Base-by-base conservation (phyloP, 2,888 invertebrate species). In the Xylocampa areola region DNA sequence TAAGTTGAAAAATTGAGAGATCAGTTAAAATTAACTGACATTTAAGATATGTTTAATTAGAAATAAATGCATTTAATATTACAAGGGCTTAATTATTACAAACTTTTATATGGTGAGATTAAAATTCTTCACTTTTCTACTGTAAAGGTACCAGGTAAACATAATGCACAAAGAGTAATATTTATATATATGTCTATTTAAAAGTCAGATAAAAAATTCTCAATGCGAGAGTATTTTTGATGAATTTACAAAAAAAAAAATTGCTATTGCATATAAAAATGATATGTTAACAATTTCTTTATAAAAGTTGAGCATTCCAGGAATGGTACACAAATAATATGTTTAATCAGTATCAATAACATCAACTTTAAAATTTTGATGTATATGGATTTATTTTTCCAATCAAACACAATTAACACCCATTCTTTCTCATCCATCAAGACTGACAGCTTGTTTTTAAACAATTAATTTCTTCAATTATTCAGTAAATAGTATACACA, bases 261-360 rank as follows among this genome's bases (percentile, higher is more conserved):
- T n/a, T n/a, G 19, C 45, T 47, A 43, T 60, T 51, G 27, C 11
- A 17, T 51, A 47, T 32, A 33, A 66, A 57, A 55, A 63, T 66
- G 50, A 67, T 70, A 68, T 62, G 64, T 63, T 35, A 37, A 60
- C 27, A 53, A 71, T 73, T 63, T 50, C 47, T 55, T 66, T 66
- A 61, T 75, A 51, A 65, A 67, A 75, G 40, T 84, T 87, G 87
- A 86, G 86, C 87, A 83, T 68, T 54, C 36, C 58, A 77, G 80
- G 79, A 82, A 81, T 80, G 74, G 47, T 69, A 59, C 30, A 63
- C 8, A 35, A 33, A 51, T 29, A 45, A 54, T 60, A 50, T 29
- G 47, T 39, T 48, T 23, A 59, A 44, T 21, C 17, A 2, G 25
- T 41, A 67, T 66, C n/a, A 45, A 49, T 35, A 66, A 29, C 10